Percentiles rank a stretch among this genome's conserved stretches.
phyloP scores from a whole-genome alignment of 2,888 invertebrate genomes.

The Cephalotes varians region DNA sequence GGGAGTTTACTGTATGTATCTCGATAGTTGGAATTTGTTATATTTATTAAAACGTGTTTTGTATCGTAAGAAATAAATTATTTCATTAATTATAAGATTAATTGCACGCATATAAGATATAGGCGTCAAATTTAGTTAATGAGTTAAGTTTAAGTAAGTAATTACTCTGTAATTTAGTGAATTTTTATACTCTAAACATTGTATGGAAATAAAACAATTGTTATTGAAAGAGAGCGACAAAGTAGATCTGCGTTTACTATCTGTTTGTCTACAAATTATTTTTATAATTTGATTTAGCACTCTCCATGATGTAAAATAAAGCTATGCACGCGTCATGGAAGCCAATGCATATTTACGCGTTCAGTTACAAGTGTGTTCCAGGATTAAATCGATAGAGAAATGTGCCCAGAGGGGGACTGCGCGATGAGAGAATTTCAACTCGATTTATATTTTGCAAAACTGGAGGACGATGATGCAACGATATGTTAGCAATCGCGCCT shows the following conservation, averaged over 20 bases:
- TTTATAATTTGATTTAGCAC: background rate
- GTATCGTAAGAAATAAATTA: background rate
- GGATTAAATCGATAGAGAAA: slow-evolving; percentile 48
- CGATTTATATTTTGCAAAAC: slow-evolving; percentile 47
- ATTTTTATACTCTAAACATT: background rate
- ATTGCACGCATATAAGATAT: background rate
- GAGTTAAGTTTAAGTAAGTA: no score
- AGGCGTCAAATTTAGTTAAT: background rate
- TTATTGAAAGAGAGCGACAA: background rate
- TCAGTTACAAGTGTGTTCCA: background rate
- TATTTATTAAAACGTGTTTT: background rate
- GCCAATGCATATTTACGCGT: background rate
- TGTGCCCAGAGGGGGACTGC: slow-evolving; percentile 24
- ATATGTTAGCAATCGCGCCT: slow-evolving; percentile 21
- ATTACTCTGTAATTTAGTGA: no score
- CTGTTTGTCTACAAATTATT: background rate
- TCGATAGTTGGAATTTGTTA: background rate
- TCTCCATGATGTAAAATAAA: background rate
- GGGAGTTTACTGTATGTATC: no score
- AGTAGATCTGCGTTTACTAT: background rate
- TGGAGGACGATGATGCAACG: slow-evolving; percentile 1
- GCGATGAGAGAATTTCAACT: slow-evolving; percentile 18
- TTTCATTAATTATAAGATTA: background rate
- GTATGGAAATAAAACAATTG: background rate
- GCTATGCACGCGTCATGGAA: background rate